Percentiles rank a stretch among this genome's conserved stretches.
Conservation (phyloP, 1,140 invertebrate species). For the Papilio helenus region DNA sequence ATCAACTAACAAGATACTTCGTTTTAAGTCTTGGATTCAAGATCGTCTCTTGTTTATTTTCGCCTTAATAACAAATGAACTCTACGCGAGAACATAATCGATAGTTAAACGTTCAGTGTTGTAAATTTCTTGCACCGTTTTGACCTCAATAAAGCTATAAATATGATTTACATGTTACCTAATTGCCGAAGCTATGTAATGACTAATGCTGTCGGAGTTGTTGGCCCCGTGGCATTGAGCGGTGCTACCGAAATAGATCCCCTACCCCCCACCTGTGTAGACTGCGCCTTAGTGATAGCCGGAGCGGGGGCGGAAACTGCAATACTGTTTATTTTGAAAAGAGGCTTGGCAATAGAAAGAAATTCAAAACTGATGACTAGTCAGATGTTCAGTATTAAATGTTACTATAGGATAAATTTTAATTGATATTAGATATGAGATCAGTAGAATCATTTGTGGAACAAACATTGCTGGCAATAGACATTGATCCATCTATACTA, state of each 20-base stretch:
- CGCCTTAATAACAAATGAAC: neutral
- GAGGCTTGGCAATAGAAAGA: neutral
- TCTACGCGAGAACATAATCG: neutral
- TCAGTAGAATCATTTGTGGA: too few species aligned
- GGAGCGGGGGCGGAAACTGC: constrained; percentile 18
- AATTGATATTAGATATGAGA: too few species aligned
- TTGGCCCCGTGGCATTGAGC: constrained; percentile 77
- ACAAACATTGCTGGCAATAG: too few species aligned
- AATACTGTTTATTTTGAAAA: constrained; percentile 32
- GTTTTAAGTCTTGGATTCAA: neutral
- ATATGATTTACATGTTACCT: constrained; percentile 43
- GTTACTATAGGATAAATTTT: neutral
- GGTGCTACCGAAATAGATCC: constrained; percentile 57
- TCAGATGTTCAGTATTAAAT: neutral
- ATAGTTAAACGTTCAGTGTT: neutral
- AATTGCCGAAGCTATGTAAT: constrained; percentile 57
- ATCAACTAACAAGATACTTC: neutral
- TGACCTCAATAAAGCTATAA: constrained; percentile 34
- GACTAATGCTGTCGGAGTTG: constrained; percentile 72
- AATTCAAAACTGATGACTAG: neutral
- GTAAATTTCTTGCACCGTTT: neutral
- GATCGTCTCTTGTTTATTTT: neutral
- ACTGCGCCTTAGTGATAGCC: neutral
- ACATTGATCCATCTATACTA: too few species aligned
- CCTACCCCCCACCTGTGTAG: neutral